Evolutionary conservation across 1,140 invertebrate species (phyloP).

Genomic region (Gonioctena quinquepunctata): DNA sequence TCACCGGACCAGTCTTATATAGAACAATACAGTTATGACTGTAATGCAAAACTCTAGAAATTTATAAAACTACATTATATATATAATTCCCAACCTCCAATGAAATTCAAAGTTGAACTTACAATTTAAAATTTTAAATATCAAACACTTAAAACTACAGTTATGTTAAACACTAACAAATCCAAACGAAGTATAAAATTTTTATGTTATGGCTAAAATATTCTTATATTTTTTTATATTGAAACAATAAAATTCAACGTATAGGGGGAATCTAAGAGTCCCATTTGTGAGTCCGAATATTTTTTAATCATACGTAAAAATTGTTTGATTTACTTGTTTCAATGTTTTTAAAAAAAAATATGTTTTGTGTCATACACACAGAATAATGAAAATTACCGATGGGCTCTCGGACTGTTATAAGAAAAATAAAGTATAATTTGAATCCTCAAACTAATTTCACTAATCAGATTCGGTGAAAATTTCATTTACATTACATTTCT

Average conservation of each 20-base stretch:
- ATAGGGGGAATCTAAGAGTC: slow-evolving; percentile 13
- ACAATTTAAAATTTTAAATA: slow-evolving; percentile 36
- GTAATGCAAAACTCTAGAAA: slow-evolving; percentile 33
- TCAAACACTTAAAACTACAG: slow-evolving; percentile 42
- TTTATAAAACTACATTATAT: slow-evolving; percentile 27
- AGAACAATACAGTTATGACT: slow-evolving; percentile 34
- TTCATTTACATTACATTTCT: too few species aligned
- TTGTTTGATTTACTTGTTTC: slow-evolving; percentile 5
- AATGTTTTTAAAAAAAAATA: slow-evolving; percentile 2
- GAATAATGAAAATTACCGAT: not conserved
- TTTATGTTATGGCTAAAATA: slow-evolving; percentile 26
- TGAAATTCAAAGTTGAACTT: slow-evolving; percentile 31
- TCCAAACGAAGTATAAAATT: slow-evolving; percentile 31
- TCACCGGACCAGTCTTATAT: slow-evolving; percentile 18
- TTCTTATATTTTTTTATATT: slow-evolving; percentile 17
- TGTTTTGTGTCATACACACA: not conserved
- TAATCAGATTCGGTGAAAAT: too few species aligned
- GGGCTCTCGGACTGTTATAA: not conserved
- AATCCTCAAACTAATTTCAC: not conserved
- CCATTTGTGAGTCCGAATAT: slow-evolving; percentile 14
- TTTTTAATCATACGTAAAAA: slow-evolving; percentile 18
- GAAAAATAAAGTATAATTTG: not conserved
- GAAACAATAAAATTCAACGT: slow-evolving; percentile 17
- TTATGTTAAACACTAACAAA: slow-evolving; percentile 34
- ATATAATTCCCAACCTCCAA: slow-evolving; percentile 32